These are phyloP conservation scores for Brachyistius frenatus DNA, from an alignment of 2,113 vertebrate species.

Conservation along the genomic window DNA sequence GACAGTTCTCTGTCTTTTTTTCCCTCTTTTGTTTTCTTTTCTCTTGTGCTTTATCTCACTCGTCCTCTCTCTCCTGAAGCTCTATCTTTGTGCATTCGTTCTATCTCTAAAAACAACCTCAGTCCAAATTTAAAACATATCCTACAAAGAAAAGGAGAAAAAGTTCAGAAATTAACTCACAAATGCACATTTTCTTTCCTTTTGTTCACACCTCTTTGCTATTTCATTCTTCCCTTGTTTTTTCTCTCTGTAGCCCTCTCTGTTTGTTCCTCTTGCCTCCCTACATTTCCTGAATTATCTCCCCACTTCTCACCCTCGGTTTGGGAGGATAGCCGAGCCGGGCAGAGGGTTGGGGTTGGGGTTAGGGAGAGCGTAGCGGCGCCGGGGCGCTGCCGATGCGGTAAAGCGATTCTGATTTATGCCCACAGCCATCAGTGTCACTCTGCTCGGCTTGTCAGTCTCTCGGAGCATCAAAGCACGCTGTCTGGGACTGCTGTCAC, in stretches of 20 bases:
- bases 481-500: constrained; percentile 88
- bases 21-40: constrained; percentile 48
- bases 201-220: constrained; percentile 8
- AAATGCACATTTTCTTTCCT: not conserved
- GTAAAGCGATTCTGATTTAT: constrained; percentile 92
- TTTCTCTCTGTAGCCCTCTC: not conserved
- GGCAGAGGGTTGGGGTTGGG: constrained; percentile 61
- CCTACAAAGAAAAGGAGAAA: not conserved
- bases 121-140: not conserved
- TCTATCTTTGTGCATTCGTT: not conserved
- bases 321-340: constrained; percentile 39
- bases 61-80: constrained; percentile 3
- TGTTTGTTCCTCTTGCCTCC: constrained; percentile 12
- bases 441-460: constrained; percentile 86
- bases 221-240: not conserved
- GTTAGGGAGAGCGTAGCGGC: constrained; percentile 62
- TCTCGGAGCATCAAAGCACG: constrained; percentile 83
- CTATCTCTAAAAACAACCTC: not conserved
- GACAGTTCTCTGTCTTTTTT: constrained; percentile 9
- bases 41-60: constrained; percentile 6
- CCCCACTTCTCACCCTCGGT: constrained; percentile 45
- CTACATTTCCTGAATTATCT: constrained; percentile 14
- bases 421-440: constrained; percentile 92
- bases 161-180: constrained; percentile 5
- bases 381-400: constrained; percentile 77